A percentile compares a stretch with the other conserved stretches of the same genome.
Conservation (phyloP, 2,797 vertebrate genomes). For the Pogonophryne albipinna region DNA sequence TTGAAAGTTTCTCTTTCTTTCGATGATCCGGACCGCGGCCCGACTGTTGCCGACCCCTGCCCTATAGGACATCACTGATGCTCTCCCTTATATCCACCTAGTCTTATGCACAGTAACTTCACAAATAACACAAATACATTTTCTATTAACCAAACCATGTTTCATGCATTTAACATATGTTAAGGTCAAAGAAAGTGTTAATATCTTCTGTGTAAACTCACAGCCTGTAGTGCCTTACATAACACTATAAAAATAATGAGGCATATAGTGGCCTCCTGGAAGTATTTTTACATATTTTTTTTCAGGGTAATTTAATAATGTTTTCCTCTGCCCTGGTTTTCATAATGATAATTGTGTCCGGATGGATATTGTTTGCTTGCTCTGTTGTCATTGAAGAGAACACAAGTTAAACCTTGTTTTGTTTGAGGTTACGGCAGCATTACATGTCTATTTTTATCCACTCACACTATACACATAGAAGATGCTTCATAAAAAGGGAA, state of each 20-base stretch:
- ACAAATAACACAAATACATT: background rate
- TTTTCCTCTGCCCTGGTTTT: slow-evolving; percentile 7
- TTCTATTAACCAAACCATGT: no score
- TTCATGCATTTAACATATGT: no score
- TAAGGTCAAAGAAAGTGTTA: no score
- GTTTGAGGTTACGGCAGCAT: background rate
- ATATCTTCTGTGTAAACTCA: background rate
- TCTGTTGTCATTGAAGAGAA: slow-evolving; percentile 14
- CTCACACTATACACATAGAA: background rate
- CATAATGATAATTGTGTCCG: slow-evolving; percentile 16
- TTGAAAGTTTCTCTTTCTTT: no score
- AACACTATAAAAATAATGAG: background rate
- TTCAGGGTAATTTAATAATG: slow-evolving; percentile 18
- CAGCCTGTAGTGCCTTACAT: background rate
- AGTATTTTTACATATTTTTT: slow-evolving; percentile 14
- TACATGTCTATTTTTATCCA: background rate
- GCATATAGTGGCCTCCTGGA: background rate
- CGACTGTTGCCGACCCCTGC: no score
- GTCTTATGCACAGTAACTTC: background rate
- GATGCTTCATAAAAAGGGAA: slow-evolving; percentile 2
- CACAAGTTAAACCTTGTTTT: slow-evolving; percentile 1
- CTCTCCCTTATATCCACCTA: slow-evolving; percentile 12
- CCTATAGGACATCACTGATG: background rate
- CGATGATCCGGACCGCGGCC: no score
- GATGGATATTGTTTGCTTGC: slow-evolving; percentile 5